Base-by-base conservation (phyloP, 2,113 vertebrate genomes). In the Nesospiza acunhae region DNA sequence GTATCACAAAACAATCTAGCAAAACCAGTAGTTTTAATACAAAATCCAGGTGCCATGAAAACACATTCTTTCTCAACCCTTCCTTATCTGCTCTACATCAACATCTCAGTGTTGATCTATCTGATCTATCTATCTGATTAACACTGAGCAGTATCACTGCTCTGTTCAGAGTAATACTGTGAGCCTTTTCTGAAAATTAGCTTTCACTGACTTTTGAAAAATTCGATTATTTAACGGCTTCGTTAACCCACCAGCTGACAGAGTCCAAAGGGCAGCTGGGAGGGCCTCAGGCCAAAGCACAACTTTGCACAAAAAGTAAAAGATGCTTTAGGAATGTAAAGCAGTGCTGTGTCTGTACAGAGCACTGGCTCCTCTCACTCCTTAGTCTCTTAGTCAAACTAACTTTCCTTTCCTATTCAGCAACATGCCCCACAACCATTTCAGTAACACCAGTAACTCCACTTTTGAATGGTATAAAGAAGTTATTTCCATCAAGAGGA, bases 251-350 rank as follows among this genome's bases (percentile, higher is more conserved):
- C 93, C 55, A 96, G 72, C 33, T 96, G 81, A 92, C 55, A 56
- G 58, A 84, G 80, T 90, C 96, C 91, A 76, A 94, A 92, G 88
- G 86, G 90, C 84, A 89, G 86, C 86, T 95, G 84, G 37, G 72
- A 92, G 47, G 60, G 90, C 86, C 84, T 77, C 86, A 88, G 84
- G 95, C 91, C 88, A 96, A 97, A 91, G 75, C 91, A 52, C 28
- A 91, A 78, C 85, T 90, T 95, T 76, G 70, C 88, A 95, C 78
- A 93, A 70, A 96, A 96, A 92, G 93, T 88, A 90, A 82, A 95
- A 96, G 95, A 97, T 97, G 93, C 95, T 95, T 97, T 92, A 94
- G 88, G 94, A 97, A 97, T 82, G 88, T 92, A 93, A 96, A 97
- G 91, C 88, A 93, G 90, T 13, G 49, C 75, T 90, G 73, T 84